Evolutionary conservation across 2,888 invertebrate species (phyloP).

Genomic region (Amblyjoppa proteus): DNA sequence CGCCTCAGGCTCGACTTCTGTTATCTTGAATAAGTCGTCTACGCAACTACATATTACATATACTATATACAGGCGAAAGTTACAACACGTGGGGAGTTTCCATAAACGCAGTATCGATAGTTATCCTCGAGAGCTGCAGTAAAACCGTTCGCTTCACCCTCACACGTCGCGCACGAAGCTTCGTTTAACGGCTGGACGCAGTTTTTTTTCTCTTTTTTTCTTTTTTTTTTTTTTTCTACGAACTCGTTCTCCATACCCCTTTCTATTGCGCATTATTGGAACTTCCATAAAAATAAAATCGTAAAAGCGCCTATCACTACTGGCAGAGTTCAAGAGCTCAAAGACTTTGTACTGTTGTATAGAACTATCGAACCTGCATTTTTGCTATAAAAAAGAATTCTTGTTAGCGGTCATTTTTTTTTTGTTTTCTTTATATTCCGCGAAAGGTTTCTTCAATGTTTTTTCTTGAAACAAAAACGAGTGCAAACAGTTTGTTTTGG

Average conservation of each 20-base stretch:
- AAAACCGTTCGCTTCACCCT: constrained; percentile 8
- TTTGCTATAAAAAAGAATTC: too few relatives aligned
- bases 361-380: background rate
- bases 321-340: background rate
- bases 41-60: background rate
- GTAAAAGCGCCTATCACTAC: background rate
- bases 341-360: background rate
- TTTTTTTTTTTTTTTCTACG: background rate
- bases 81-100: background rate
- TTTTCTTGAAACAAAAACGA: background rate
- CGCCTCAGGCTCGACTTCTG: background rate
- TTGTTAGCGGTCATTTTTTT: too few relatives aligned
- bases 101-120: constrained; percentile 20
- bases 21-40: background rate
- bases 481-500: too few relatives aligned
- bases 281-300: background rate
- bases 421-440: too few relatives aligned
- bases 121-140: background rate
- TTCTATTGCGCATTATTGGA: background rate
- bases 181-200: background rate
- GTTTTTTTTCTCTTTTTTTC: background rate
- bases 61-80: background rate
- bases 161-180: constrained; percentile 1
- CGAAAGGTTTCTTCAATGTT: too few relatives aligned
- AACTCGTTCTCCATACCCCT: background rate